phyloP scores from a whole-genome alignment of 2,113 vertebrate genomes.

The Carollia perspicillata region DNA sequence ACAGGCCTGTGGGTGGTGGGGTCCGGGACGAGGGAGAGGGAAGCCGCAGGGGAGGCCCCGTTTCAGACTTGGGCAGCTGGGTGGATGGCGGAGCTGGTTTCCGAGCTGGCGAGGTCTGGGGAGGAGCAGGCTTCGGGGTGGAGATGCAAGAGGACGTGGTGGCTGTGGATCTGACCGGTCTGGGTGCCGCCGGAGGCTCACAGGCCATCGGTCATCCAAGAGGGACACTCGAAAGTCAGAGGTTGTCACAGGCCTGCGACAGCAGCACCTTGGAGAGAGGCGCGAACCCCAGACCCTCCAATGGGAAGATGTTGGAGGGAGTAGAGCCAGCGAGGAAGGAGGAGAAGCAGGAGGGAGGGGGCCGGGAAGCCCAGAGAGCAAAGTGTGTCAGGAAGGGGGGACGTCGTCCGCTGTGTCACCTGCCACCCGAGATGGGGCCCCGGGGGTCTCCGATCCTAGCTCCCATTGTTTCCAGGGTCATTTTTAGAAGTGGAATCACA shows the following conservation, averaged over 20 bases:
- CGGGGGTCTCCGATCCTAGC: background rate
- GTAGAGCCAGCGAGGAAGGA: background rate
- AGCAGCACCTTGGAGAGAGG: background rate
- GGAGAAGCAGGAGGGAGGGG: background rate
- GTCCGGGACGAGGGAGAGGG: background rate
- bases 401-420: background rate
- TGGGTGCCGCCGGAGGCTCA: background rate
- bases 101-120: background rate
- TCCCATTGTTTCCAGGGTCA: background rate
- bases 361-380: background rate
- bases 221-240: background rate
- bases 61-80: background rate
- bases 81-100: background rate
- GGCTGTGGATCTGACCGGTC: background rate
- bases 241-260: background rate
- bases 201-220: background rate
- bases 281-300: background rate
- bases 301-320: background rate
- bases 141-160: background rate
- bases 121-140: background rate
- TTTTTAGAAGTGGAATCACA: background rate
- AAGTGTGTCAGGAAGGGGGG: background rate
- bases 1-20: background rate
- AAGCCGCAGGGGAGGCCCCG: background rate
- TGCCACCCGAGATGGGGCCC: background rate